phyloP scores from a whole-genome alignment of 2,797 vertebrate genomes.

The Chelonia mydas region DNA sequence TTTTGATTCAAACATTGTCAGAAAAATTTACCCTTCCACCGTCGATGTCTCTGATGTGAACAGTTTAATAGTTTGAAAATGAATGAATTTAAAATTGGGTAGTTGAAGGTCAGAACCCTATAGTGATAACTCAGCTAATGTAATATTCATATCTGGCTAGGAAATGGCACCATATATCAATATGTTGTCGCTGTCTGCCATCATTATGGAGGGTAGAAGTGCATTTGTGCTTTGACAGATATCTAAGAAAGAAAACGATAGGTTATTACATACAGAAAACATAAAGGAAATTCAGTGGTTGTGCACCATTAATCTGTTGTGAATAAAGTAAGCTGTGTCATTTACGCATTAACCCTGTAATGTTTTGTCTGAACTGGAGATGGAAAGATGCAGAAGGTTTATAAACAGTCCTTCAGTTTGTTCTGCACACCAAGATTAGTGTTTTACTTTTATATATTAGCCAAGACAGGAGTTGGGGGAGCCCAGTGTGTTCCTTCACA shows the following conservation, averaged over 20 bases:
- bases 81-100: conserved; percentile 77
- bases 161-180: conserved; percentile 76
- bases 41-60: conserved; percentile 67
- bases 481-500: neutral
- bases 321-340: conserved; percentile 63
- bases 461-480: neutral
- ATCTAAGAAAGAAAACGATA: conserved; percentile 31
- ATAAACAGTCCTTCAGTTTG: neutral
- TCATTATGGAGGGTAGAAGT: conserved; percentile 71
- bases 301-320: conserved; percentile 54
- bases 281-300: conserved; percentile 36
- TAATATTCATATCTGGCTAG: conserved; percentile 79
- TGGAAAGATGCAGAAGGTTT: neutral
- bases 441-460: neutral
- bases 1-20: conserved; percentile 73
- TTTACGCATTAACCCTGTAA: conserved; percentile 58
- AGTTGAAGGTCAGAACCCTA: conserved; percentile 79
- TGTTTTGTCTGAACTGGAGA: neutral
- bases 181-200: conserved; percentile 76
- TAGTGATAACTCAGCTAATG: conserved; percentile 81
- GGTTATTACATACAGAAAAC: conserved; percentile 55
- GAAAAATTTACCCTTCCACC: conserved; percentile 64
- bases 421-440: neutral
- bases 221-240: conserved; percentile 76
- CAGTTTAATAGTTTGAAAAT: conserved; percentile 76